Evolutionary conservation across 2,113 vertebrate species (phyloP).

Genomic region (Varanus komodoensis): DNA sequence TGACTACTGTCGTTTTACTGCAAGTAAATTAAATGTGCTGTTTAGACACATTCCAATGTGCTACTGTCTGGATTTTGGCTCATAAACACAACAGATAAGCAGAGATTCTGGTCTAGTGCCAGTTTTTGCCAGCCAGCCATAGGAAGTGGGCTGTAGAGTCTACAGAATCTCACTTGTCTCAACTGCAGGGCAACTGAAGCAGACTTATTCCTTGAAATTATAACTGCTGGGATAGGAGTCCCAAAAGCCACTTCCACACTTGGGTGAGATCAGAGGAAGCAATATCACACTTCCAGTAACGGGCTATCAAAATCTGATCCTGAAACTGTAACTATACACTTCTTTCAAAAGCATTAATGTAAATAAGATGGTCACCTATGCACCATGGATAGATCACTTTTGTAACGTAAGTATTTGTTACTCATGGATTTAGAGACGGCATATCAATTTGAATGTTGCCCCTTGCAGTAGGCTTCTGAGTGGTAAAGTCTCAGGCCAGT

Average conservation of each 20-base stretch:
- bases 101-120: not conserved
- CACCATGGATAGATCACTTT: not conserved
- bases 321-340: not conserved
- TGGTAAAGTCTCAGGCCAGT: not conserved
- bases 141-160: not conserved
- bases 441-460: not conserved
- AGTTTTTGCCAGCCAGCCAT: not conserved
- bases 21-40: not conserved
- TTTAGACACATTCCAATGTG: not conserved
- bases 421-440: constrained; percentile 22
- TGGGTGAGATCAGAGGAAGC: not conserved
- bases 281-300: not conserved
- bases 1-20: not conserved
- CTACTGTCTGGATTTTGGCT: not conserved
- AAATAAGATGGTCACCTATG: not conserved
- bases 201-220: not conserved
- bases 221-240: not conserved
- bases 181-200: not conserved
- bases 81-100: not conserved
- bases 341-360: not conserved
- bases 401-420: constrained; percentile 21
- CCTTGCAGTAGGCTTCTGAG: not conserved
- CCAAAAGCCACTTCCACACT: not conserved
- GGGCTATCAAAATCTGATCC: not conserved
- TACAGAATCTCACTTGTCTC: not conserved